Base-by-base conservation (phyloP, 2,888 invertebrate species). In the Smittia aterrima region DNA sequence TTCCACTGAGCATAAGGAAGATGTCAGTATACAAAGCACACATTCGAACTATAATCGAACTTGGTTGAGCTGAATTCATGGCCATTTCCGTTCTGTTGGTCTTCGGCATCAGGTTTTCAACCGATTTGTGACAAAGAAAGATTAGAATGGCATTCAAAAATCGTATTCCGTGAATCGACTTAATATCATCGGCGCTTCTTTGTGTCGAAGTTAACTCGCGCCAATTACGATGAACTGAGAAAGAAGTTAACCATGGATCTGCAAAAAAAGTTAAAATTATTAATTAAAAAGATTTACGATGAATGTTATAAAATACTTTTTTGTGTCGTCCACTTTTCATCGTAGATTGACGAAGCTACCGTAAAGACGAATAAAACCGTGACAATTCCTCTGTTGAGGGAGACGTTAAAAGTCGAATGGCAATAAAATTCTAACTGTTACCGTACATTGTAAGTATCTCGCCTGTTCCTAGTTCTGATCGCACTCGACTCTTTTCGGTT, bases 21-120 rank as follows among this genome's bases (percentile, higher is more conserved):
- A 89, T 89, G 82, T 90, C 90, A 0, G 90, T 90, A 78, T 90
- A 90, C 3, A 90, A 82, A 77, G 89, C 89, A 1, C 90, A 58
- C 18, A 70, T 53, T 27, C 70, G 24, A 1, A 70, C 32, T 1
- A 70, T 16, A 22, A 70, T 54, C 2, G 70, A 70, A 9, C 25
- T 24, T 4, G 53, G 6, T 27, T 54, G 18, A 25, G 70, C 22
- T 1, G 70, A 70, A 2, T 54, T 54, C 18, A 53, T 4, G n/a
- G 70, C 70, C 20, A 70, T 27, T 27, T 70, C 20, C 20, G 70
- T 70, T 27, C 70, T 40, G 25, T 70, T 70, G 3, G 27, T 9
- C 4, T 9, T 70, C n/a, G 70, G 70, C 9, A 70, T 54, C 16
- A 90, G 88, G 74, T 88, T 79, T 0, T 90, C 89, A 87, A 90